Base-by-base conservation (phyloP, 2,113 vertebrate genomes). In the Asarcornis scutulata region DNA sequence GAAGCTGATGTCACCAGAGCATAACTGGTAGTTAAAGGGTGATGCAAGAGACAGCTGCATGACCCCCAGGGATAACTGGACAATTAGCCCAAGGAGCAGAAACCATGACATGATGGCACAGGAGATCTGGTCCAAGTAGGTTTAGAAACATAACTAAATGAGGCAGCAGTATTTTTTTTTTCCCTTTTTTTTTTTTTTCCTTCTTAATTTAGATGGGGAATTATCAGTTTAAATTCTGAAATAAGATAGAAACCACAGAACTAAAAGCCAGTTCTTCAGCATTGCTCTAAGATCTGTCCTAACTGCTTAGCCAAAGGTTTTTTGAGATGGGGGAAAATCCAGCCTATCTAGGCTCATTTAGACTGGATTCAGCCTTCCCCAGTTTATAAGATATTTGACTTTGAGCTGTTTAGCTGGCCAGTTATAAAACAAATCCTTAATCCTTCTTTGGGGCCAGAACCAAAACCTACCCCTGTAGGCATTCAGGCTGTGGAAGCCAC, bases 201-300 rank as follows among this genome's bases (percentile, higher is more conserved):
- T 88, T 89, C 86, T 44, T 62, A 93, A 76, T 75, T 42, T 83
- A 83, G n/a, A 62, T 58, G 62, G 29, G 67, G 11, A 21, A 27
- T 90, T 88, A 86, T 90, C 48, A 62, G 5, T 90, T 95, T 86
- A 72, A 89, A 62, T 84, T 86, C 79, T 84, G 90, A 93, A 92
- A 94, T 26, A 69, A 16, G 23, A 29, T 29, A 46, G 62, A 90
- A 88, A 78, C 36, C 80, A 82, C 60, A 81, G n/a, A 88, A 90
- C 53, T 56, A 81, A 84, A 93, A 88, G 22, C 48, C 38, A 66
- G 4, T 82, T 69, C 21, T 80, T 67, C 58, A 63, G 59, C 29
- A 83, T 8, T 92, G 7, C 42, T 74, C 1, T 18, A 74, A 68
- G 53, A 64, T 17, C 38, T 48, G 9, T 63, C 64, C 46, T 90